Evolutionary conservation across 2,888 invertebrate species (phyloP).

Genomic region (Epistrophella euchroma): DNA sequence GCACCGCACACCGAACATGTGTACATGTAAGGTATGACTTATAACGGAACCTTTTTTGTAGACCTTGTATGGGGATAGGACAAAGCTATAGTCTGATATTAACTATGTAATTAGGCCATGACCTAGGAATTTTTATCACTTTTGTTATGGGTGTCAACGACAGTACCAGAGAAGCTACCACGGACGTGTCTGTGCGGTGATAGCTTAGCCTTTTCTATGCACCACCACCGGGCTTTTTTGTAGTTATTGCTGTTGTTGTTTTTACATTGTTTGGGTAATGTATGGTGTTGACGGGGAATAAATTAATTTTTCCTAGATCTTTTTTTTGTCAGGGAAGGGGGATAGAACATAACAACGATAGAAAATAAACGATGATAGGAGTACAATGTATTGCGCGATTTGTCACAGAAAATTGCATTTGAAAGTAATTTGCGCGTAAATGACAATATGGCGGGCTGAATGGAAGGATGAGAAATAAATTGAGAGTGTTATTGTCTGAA

Average conservation of each 20-base stretch:
- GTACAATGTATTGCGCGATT: constrained; percentile 72
- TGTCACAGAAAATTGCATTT: constrained; percentile 75
- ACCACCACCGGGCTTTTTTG: constrained; percentile 14
- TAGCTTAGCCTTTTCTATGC: constrained; percentile 42
- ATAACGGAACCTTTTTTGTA: constrained; percentile 45
- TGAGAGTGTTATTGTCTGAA: constrained; percentile 4
- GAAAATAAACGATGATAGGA: constrained; percentile 49
- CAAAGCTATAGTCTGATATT: constrained; percentile 65
- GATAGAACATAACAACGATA: constrained; percentile 18
- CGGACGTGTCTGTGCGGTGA: constrained; percentile 36
- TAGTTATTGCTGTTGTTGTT: constrained; percentile 3
- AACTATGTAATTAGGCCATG: constrained; percentile 76
- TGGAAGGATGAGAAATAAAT: constrained; percentile 23
- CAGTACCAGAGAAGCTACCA: constrained; percentile 56
- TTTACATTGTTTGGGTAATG: constrained; percentile 55
- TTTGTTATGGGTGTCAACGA: constrained; percentile 73
- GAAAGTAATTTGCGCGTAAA: constrained; percentile 65
- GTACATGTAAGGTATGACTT: constrained; percentile 10
- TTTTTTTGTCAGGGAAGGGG: constrained; percentile 13
- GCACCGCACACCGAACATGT: constrained; percentile 7
- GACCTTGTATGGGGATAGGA: constrained; percentile 37
- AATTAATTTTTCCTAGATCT: constrained; percentile 64
- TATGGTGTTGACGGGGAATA: constrained; percentile 72
- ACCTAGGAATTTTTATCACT: constrained; percentile 76
- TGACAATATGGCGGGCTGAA: constrained; percentile 1